A percentile compares a stretch with the other conserved stretches of the same genome.
Conservation (phyloP, 2,888 invertebrate species). For the Thecophora atra region DNA sequence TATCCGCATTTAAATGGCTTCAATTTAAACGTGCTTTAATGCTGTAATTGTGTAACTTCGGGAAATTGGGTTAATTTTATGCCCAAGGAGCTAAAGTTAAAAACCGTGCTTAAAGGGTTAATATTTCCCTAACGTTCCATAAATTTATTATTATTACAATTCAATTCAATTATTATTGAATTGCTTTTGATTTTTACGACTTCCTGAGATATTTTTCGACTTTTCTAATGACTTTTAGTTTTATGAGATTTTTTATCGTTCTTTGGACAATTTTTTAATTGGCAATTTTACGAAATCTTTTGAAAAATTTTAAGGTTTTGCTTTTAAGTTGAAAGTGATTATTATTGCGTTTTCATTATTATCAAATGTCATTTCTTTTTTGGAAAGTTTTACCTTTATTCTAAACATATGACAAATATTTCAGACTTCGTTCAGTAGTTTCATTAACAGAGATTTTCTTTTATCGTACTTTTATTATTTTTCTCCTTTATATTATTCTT, state of each 20-base stretch:
- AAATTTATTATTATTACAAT: constrained; percentile 1
- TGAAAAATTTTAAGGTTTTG: neutral
- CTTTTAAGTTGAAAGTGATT: neutral
- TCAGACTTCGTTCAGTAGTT: too few species aligned
- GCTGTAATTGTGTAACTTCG: constrained; percentile 1
- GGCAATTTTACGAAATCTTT: neutral
- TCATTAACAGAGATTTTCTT: too few species aligned
- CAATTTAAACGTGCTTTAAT: constrained; percentile 16
- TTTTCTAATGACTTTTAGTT: neutral
- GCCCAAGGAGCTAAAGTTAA: neutral
- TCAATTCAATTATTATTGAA: neutral
- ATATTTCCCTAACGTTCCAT: neutral
- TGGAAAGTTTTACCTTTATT: too few species aligned
- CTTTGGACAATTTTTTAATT: neutral
- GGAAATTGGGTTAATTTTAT: neutral
- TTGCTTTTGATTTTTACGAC: neutral
- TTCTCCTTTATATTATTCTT: too few species aligned
- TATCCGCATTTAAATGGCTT: constrained; percentile 6
- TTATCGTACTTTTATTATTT: too few species aligned
- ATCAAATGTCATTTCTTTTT: neutral
- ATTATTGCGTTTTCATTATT: neutral
- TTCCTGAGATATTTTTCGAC: neutral
- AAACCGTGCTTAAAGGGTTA: too few species aligned
- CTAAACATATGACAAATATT: too few species aligned
- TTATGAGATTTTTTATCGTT: neutral